These are phyloP conservation scores for Ophion costatus DNA, from an alignment of 2,888 invertebrate species.

Conservation along the genomic window DNA sequence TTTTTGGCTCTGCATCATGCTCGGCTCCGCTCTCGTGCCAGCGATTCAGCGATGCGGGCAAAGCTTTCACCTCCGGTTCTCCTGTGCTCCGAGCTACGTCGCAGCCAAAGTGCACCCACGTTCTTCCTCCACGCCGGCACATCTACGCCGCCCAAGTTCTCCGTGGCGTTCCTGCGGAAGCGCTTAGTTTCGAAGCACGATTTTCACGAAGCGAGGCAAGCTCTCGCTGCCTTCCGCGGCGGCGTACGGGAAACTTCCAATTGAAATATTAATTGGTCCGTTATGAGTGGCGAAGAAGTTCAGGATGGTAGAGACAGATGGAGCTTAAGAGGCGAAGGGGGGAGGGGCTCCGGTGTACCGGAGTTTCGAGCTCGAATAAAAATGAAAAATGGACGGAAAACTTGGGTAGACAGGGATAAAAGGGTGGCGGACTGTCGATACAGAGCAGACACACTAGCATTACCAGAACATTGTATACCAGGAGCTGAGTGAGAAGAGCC, in stretches of 20 bases:
- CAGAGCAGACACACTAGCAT: constrained; percentile 24
- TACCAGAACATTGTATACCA: constrained; percentile 33
- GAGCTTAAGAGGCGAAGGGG: constrained; percentile 39
- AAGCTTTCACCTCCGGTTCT: constrained; percentile 28
- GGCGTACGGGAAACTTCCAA: constrained; percentile 73
- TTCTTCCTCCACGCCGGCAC: neutral
- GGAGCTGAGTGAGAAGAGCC: constrained; percentile 15
- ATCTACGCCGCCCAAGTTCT: constrained; percentile 27
- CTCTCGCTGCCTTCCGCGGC: constrained; percentile 32
- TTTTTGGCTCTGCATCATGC: neutral
- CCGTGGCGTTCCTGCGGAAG: constrained; percentile 5
- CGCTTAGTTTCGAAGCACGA: constrained; percentile 46
- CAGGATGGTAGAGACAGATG: constrained; percentile 55
- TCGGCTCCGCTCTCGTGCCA: neutral
- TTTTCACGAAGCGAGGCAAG: constrained; percentile 27
- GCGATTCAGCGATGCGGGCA: constrained; percentile 5
- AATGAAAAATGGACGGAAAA: constrained; percentile 23
- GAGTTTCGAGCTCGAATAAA: neutral
- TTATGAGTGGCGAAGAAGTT: constrained; percentile 59
- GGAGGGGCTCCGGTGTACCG: neutral
- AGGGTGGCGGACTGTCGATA: neutral
- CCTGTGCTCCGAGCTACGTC: constrained; percentile 10
- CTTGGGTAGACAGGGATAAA: neutral
- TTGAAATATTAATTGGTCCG: constrained; percentile 80
- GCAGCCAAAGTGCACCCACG: constrained; percentile 21